A percentile compares a stretch with the other conserved stretches of the same genome.
These are phyloP conservation scores for Papilio polytes DNA, from an alignment of 1,140 invertebrate species.

Conservation along the genomic window DNA sequence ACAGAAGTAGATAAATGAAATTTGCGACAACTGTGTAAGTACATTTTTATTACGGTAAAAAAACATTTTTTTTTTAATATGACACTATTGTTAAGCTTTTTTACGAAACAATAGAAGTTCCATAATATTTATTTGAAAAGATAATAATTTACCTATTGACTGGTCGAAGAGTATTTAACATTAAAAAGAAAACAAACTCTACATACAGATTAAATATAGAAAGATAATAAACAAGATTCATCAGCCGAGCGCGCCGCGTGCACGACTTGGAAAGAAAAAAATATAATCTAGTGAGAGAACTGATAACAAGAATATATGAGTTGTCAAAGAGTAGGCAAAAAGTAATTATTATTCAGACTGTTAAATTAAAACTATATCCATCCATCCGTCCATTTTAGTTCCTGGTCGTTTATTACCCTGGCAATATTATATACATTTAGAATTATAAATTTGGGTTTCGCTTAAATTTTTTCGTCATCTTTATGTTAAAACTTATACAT, in stretches of 20 bases:
- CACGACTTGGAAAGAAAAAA: constrained; percentile 19
- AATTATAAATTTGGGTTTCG: neutral
- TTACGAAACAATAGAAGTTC: too few species aligned
- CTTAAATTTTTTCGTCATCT: neutral
- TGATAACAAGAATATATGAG: constrained; percentile 13
- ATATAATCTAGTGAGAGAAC: constrained; percentile 7
- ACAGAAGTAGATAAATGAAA: neutral
- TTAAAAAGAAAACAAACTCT: constrained; percentile 2
- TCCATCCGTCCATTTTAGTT: neutral
- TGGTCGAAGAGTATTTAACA: neutral
- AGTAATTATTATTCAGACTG: neutral
- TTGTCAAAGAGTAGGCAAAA: neutral
- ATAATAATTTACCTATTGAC: neutral
- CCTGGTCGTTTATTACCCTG: too few species aligned
- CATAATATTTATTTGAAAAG: neutral
- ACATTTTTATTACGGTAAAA: too few species aligned
- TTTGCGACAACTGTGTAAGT: too few species aligned
- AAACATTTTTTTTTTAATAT: too few species aligned
- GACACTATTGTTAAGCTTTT: too few species aligned
- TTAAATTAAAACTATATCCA: neutral
- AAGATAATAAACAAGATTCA: constrained; percentile 35
- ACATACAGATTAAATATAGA: constrained; percentile 25
- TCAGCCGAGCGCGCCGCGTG: neutral
- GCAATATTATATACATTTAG: too few species aligned
- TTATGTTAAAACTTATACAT: neutral